Percentiles rank a stretch among this genome's conserved stretches.
phyloP scores from a whole-genome alignment of 2,113 vertebrate species.

The Lagopus leucura region DNA sequence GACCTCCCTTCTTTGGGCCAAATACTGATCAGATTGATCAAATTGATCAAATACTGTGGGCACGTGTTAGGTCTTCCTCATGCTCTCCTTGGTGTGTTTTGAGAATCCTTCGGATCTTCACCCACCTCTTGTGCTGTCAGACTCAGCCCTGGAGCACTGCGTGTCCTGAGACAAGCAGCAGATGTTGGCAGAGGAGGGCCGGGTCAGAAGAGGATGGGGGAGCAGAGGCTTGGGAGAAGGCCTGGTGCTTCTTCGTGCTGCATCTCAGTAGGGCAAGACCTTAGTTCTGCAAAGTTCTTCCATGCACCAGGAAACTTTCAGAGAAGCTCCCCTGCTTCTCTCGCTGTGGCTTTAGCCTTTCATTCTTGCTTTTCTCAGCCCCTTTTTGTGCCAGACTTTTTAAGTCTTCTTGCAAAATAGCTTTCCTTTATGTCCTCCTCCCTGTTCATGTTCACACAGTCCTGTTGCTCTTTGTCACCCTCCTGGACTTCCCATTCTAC shows the following conservation, averaged over 20 bases:
- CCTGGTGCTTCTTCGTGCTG: slow-evolving; percentile 3
- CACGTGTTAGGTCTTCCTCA: neutral
- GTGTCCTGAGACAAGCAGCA: slow-evolving; percentile 85
- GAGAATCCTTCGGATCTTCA: slow-evolving; percentile 7
- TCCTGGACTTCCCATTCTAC: slow-evolving; percentile 30
- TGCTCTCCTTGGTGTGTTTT: neutral
- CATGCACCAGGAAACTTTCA: neutral
- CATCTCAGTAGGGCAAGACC: neutral
- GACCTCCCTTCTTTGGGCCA: neutral
- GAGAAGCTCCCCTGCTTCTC: neutral
- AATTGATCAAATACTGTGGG: neutral
- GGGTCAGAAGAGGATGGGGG: slow-evolving; percentile 61
- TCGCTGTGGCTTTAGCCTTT: neutral
- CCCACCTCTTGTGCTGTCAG: neutral
- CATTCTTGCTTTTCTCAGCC: neutral
- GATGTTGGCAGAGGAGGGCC: slow-evolving; percentile 81
- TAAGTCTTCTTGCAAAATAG: slow-evolving; percentile 17
- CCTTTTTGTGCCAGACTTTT: neutral
- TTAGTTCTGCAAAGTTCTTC: neutral
- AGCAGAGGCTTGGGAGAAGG: neutral
- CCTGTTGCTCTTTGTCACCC: slow-evolving; percentile 12
- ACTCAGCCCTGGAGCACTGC: slow-evolving; percentile 21
- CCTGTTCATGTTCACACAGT: slow-evolving; percentile 19
- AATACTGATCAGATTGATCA: no score
- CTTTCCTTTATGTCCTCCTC: slow-evolving; percentile 24